These are phyloP conservation scores for Lucilia cuprina DNA, from an alignment of 1,140 invertebrate genomes.

Conservation along the genomic window DNA sequence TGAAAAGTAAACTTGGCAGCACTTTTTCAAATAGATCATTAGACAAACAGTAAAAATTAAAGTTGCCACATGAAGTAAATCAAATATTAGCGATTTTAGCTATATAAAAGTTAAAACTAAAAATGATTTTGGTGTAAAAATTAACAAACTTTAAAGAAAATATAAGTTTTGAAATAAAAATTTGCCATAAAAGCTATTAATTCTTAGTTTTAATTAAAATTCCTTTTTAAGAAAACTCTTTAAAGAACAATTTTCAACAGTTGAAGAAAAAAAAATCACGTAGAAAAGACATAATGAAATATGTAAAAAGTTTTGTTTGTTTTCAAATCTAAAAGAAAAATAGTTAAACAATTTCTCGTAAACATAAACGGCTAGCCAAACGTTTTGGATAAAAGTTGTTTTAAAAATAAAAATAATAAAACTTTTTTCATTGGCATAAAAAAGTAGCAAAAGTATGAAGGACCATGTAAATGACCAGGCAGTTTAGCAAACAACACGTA, in stretches of 20 bases:
- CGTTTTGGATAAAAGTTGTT: not conserved
- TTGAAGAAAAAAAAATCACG: not conserved
- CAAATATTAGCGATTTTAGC: too few species aligned
- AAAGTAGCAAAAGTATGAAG: not conserved
- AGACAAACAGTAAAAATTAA: not conserved
- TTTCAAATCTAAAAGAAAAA: not conserved
- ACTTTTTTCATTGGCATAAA: too few species aligned
- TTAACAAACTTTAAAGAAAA: too few species aligned
- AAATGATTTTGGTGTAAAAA: too few species aligned
- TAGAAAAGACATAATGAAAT: not conserved
- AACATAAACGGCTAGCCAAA: not conserved
- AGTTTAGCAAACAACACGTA: not conserved
- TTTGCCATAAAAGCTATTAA: not conserved
- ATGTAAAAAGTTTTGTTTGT: not conserved
- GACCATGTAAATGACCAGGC: not conserved
- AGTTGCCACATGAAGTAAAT: not conserved
- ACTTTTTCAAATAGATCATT: not conserved
- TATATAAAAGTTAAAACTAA: too few species aligned
- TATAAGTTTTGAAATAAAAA: too few species aligned
- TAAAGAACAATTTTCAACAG: not conserved
- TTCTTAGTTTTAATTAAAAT: not conserved
- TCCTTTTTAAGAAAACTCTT: not conserved
- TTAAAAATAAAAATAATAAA: too few species aligned
- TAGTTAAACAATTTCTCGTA: not conserved
- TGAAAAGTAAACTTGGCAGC: not conserved